phyloP scores from a whole-genome alignment of 53 echinoderm and acorn worm species.

The Echinometra lucunter region DNA sequence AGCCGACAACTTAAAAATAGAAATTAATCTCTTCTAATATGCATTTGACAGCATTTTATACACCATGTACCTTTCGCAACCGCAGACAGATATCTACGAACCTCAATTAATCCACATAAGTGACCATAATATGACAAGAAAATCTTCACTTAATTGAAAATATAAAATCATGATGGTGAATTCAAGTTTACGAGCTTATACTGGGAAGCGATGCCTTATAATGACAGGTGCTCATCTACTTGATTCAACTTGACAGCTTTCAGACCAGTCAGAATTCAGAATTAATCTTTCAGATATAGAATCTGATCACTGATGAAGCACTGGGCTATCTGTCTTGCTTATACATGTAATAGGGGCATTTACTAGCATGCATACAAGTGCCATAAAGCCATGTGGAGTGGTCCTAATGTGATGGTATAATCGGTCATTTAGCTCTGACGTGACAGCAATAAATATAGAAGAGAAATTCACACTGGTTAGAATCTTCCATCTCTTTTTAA shows the following conservation, averaged over 20 bases:
- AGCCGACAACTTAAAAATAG: not conserved
- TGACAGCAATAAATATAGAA: not conserved
- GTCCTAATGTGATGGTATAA: not conserved
- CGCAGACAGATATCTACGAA: not conserved
- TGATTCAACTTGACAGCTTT: not conserved
- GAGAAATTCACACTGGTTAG: not conserved
- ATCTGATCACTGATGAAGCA: not conserved
- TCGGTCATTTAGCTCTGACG: not conserved
- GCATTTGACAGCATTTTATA: not conserved
- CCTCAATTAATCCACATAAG: conserved; percentile 38
- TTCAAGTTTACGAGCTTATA: not conserved
- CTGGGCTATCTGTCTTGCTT: not conserved
- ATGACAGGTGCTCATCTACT: not conserved
- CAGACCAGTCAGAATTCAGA: not conserved
- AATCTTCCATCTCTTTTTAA: not conserved
- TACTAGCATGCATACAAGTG: not conserved
- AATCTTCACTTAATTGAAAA: not conserved
- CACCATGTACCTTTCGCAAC: not conserved
- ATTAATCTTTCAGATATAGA: conserved; percentile 31
- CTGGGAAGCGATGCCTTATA: not conserved
- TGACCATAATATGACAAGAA: not conserved
- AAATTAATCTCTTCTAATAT: not conserved
- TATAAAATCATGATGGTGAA: not conserved
- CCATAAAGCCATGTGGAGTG: not conserved
- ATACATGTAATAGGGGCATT: not conserved